phyloP scores from a whole-genome alignment of 2,888 invertebrate species.

The Apantesis nais region DNA sequence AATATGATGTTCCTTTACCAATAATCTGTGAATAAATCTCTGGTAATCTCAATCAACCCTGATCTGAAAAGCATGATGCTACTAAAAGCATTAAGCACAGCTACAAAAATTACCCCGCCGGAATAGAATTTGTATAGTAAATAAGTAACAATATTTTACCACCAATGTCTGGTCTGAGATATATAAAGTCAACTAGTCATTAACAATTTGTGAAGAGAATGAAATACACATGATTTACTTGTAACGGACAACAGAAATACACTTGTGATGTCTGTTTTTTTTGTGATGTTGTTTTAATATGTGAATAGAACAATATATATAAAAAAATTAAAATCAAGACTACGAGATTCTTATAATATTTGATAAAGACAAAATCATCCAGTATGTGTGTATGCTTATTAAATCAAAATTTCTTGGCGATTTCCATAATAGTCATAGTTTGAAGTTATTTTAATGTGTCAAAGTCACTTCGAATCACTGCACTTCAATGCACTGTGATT shows the following conservation, averaged over 20 bases:
- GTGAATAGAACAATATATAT: too few species aligned
- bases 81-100: too few species aligned
- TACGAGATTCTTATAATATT: too few species aligned
- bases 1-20: background rate
- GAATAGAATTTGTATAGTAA: background rate
- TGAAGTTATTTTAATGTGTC: too few species aligned
- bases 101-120: background rate
- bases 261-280: background rate
- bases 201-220: slow-evolving; percentile 8
- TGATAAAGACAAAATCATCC: too few species aligned
- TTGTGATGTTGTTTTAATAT: background rate
- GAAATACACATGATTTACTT: slow-evolving; percentile 15
- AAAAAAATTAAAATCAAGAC: too few species aligned
- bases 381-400: too few species aligned
- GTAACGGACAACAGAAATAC: slow-evolving; percentile 17
- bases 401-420: too few species aligned
- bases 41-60: background rate
- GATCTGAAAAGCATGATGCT: background rate
- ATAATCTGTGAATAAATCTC: background rate
- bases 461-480: too few species aligned
- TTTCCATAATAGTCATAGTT: too few species aligned
- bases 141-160: background rate
- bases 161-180: background rate
- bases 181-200: background rate
- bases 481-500: too few species aligned